Conservation (phyloP, 2,797 vertebrate genomes). For the Luscinia luscinia region DNA sequence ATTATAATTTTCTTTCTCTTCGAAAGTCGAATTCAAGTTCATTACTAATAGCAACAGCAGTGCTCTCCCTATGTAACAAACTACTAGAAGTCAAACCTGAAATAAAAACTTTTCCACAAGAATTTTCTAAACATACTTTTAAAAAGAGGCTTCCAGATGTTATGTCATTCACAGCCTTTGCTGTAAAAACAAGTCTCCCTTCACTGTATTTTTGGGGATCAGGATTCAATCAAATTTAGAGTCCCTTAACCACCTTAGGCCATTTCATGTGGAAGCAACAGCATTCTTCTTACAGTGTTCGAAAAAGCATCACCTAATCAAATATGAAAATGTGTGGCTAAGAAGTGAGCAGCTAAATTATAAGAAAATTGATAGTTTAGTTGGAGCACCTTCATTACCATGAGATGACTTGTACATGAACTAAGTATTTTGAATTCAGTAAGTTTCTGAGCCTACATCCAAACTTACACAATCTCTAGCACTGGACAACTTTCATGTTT, state of each 20-base stretch:
- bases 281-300: background rate
- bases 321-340: background rate
- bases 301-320: background rate
- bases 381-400: background rate
- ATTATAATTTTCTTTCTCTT: background rate
- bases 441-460: background rate
- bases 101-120: background rate
- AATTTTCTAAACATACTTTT: background rate
- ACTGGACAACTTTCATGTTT: background rate
- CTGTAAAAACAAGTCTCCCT: background rate
- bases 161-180: background rate
- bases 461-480: background rate
- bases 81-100: background rate
- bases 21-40: background rate
- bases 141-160: background rate
- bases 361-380: background rate
- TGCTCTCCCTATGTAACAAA: background rate
- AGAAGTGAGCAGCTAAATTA: background rate
- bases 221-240: background rate
- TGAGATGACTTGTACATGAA: background rate
- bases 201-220: background rate
- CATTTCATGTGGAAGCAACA: background rate
- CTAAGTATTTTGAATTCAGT: background rate
- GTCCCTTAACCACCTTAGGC: background rate
- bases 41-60: background rate